phyloP scores from a whole-genome alignment of 2,113 vertebrate genomes.

The Pelusios castaneus region DNA sequence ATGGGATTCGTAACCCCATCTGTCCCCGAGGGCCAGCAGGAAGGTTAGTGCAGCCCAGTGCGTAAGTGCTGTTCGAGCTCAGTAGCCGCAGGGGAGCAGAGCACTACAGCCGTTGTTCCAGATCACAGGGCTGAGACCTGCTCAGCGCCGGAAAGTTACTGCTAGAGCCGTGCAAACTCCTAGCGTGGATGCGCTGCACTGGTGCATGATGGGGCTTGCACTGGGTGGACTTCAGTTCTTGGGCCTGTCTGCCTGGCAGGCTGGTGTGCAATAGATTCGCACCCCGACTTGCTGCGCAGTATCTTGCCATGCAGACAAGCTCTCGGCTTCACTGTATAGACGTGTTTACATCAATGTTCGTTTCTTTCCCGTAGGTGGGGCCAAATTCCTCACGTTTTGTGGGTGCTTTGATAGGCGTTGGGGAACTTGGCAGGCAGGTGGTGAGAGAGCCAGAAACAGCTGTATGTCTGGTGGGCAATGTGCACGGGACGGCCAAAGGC shows the following conservation, averaged over 20 bases:
- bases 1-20: too few species aligned
- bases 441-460: fast-evolving
- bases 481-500: not conserved
- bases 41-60: not conserved
- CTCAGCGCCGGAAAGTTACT: not conserved
- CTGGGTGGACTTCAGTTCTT: not conserved
- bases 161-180: not conserved
- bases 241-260: not conserved
- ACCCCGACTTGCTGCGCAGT: not conserved
- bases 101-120: not conserved
- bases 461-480: fast-evolving
- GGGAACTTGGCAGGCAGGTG: fast-evolving
- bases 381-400: fast-evolving
- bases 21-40: not conserved
- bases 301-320: not conserved
- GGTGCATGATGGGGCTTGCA: not conserved
- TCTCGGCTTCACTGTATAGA: not conserved
- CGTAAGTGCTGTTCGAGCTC: not conserved
- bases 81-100: not conserved
- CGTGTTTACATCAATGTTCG: not conserved
- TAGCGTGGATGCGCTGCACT: too few species aligned
- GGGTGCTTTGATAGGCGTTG: not conserved
- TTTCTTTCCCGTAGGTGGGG: not conserved
- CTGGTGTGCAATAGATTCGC: too few species aligned
- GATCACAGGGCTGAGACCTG: not conserved